Percentiles rank a stretch among this genome's conserved stretches.
Evolutionary conservation across 1,140 invertebrate genomes (phyloP).

Genomic region (Drosophila pseudoobscura): DNA sequence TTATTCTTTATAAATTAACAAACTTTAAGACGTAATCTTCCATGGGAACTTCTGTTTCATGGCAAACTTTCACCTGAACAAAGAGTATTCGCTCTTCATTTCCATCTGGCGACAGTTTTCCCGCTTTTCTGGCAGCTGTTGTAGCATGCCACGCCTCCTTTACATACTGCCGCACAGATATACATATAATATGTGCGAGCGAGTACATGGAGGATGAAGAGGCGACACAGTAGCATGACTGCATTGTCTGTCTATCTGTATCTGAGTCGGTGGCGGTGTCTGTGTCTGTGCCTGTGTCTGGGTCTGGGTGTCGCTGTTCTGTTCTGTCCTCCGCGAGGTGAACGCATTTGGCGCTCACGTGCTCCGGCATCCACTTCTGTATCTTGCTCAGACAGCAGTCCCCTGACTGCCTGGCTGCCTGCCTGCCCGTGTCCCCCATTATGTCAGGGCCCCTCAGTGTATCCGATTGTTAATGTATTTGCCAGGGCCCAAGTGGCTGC

Average conservation of each 20-base stretch:
- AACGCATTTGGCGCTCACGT: constrained; percentile 51
- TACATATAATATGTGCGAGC: not conserved
- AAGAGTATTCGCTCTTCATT: not conserved
- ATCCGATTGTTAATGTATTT: constrained; percentile 62
- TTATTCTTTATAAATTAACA: not conserved
- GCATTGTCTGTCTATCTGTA: constrained; percentile 37
- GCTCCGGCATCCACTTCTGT: constrained; percentile 16
- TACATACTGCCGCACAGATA: not conserved
- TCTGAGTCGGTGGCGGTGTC: not conserved
- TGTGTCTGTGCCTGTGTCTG: constrained; percentile 14
- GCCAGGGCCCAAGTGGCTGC: constrained; percentile 53
- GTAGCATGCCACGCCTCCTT: constrained; percentile 18
- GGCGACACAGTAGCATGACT: constrained; percentile 17
- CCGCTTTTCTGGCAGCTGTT: constrained; percentile 27
- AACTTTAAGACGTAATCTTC: no score
- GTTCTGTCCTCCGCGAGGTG: constrained; percentile 26
- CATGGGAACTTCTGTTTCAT: no score
- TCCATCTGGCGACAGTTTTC: not conserved
- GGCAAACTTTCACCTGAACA: no score
- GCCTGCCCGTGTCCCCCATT: not conserved
- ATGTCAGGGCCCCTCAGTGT: constrained; percentile 2
- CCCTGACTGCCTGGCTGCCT: no score
- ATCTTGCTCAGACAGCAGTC: no score
- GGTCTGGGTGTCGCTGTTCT: constrained; percentile 12
- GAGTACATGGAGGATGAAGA: constrained; percentile 13